A percentile compares a stretch with the other conserved stretches of the same genome.
Conservation (phyloP, 2,888 invertebrate genomes). For the Platycheirus rosarum region DNA sequence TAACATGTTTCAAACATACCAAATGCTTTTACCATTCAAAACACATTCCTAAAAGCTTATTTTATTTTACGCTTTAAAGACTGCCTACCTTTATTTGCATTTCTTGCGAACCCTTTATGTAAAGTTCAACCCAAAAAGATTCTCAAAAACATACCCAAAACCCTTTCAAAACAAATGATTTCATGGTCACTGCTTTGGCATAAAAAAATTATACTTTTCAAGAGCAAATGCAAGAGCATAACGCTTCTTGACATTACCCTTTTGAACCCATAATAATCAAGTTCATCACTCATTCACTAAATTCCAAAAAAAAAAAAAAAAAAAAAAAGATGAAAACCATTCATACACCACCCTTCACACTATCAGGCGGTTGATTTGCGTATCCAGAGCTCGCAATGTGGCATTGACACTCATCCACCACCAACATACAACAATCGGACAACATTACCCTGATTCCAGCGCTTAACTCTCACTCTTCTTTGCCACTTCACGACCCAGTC, state of each 20-base stretch:
- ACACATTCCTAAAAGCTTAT: no score
- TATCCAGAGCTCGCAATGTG: constrained; percentile 17
- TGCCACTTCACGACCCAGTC: constrained; percentile 31
- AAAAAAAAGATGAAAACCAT: constrained; percentile 16
- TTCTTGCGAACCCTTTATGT: no score
- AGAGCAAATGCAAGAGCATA: constrained; percentile 3
- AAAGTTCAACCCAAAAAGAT: no score
- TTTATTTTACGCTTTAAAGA: no score
- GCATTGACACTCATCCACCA: constrained; percentile 43
- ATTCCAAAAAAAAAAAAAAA: neutral
- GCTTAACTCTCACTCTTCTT: constrained; percentile 54
- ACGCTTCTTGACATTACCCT: constrained; percentile 66
- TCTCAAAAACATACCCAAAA: constrained; percentile 7
- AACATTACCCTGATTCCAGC: constrained; percentile 63
- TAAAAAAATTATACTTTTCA: constrained; percentile 29
- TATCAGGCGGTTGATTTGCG: constrained; percentile 18
- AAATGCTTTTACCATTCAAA: no score
- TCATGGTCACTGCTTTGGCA: constrained; percentile 45
- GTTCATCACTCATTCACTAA: constrained; percentile 39
- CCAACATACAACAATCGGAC: constrained; percentile 48
- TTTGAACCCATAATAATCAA: constrained; percentile 59
- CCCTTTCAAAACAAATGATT: constrained; percentile 20
- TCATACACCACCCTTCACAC: constrained; percentile 17
- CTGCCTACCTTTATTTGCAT: no score
- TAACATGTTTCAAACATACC: no score